Percentiles rank a stretch among this genome's conserved stretches.
These are phyloP conservation scores for Brachyptera putata DNA, from an alignment of 2,888 invertebrate species.

Conservation along the genomic window DNA sequence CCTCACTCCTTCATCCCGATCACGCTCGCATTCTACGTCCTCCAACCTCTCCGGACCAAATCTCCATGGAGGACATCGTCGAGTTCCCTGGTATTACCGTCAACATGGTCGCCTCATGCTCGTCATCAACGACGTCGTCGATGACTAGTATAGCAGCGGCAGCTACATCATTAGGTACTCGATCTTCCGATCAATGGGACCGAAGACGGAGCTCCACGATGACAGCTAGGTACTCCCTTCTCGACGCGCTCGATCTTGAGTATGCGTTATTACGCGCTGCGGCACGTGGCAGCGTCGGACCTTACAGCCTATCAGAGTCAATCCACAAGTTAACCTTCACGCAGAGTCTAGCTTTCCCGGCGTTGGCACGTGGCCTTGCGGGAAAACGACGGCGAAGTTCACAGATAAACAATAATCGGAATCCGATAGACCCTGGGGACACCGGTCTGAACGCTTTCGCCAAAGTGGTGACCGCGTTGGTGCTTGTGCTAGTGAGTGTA, in stretches of 20 bases:
- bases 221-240: conserved; percentile 61
- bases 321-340: conserved; percentile 69
- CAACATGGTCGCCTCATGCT: conserved; percentile 26
- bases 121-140: conserved; percentile 55
- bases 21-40: conserved; percentile 58
- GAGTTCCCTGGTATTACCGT: conserved; percentile 26
- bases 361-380: conserved; percentile 62
- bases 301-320: conserved; percentile 62
- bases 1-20: conserved; percentile 60
- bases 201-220: conserved; percentile 56
- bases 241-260: conserved; percentile 67
- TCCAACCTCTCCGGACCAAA: conserved; percentile 27
- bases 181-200: conserved; percentile 44
- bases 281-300: conserved; percentile 66
- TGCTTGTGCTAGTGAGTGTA: conserved; percentile 63
- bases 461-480: conserved; percentile 64
- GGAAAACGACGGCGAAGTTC: conserved; percentile 52
- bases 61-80: conserved; percentile 24
- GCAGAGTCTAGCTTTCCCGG: conserved; percentile 68
- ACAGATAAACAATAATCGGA: background rate
- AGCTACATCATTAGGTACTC: conserved; percentile 41
- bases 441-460: conserved; percentile 66
- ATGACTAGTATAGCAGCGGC: conserved; percentile 50
- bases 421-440: conserved; percentile 57
- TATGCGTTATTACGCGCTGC: conserved; percentile 64